Conservation (phyloP, 1,140 invertebrate genomes). For the Ericerus pela region DNA sequence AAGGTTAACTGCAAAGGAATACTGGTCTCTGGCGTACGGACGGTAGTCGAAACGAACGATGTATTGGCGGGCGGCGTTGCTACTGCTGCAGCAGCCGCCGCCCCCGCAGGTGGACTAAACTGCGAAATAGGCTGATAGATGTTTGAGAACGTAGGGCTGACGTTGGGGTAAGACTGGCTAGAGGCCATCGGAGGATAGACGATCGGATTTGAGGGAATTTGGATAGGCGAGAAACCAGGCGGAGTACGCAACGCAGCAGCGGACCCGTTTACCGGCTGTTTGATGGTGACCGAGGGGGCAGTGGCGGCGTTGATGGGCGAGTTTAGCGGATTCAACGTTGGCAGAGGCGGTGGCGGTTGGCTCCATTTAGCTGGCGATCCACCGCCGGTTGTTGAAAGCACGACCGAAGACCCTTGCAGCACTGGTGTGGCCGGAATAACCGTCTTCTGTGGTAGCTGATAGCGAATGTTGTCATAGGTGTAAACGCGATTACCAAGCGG, state of each 20-base stretch:
- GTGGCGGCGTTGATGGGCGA: background rate
- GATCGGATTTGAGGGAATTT: background rate
- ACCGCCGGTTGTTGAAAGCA: background rate
- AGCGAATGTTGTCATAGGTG: conserved; percentile 4
- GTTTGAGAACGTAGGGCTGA: background rate
- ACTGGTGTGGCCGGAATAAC: background rate
- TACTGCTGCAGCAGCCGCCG: background rate
- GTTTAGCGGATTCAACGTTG: background rate
- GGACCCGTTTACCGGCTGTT: too few species aligned
- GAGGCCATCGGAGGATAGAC: background rate
- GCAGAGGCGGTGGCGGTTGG: background rate
- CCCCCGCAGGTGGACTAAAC: background rate
- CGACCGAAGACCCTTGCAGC: background rate
- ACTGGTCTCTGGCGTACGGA: background rate
- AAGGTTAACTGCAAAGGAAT: conserved; percentile 1
- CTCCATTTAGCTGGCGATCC: background rate
- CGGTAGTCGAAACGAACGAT: background rate
- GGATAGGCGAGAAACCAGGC: background rate
- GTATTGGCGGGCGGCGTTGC: background rate
- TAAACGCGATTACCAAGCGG: background rate
- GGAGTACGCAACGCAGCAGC: background rate
- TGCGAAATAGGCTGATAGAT: background rate
- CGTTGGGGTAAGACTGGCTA: too few species aligned
- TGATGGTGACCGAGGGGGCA: background rate
- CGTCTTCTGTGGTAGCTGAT: background rate